Conservation (phyloP, 2,113 vertebrate species). For the Chrysemys picta region DNA sequence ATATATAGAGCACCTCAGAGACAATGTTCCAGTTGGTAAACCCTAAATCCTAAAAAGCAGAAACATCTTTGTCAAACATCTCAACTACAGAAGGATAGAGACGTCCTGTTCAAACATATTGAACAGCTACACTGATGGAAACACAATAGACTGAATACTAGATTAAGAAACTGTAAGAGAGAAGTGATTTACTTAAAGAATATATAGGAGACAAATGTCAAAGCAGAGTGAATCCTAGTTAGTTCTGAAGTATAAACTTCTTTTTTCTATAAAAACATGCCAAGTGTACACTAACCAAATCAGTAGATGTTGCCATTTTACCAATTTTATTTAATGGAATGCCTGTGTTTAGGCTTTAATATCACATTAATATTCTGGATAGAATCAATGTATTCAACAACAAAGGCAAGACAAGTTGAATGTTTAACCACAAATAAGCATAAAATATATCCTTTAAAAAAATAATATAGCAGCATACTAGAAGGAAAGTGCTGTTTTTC, state of each 20-base stretch:
- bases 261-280: constrained; percentile 11
- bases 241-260: background rate
- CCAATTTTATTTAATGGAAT: background rate
- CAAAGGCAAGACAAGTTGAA: background rate
- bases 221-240: background rate
- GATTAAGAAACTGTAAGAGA: background rate
- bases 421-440: background rate
- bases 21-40: background rate
- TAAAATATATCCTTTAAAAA: background rate
- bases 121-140: background rate
- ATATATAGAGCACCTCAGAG: background rate
- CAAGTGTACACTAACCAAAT: background rate
- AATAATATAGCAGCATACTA: background rate
- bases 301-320: background rate
- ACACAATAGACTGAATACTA: background rate
- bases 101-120: background rate
- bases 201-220: background rate
- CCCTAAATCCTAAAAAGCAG: background rate
- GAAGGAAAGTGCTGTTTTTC: background rate
- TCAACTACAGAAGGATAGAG: background rate
- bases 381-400: background rate
- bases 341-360: background rate
- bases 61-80: background rate
- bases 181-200: background rate
- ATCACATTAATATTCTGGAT: background rate